Evolutionary conservation across 92 coral and sea anemone species (phyloP).

Genomic region (Virgularia gustaviana): DNA sequence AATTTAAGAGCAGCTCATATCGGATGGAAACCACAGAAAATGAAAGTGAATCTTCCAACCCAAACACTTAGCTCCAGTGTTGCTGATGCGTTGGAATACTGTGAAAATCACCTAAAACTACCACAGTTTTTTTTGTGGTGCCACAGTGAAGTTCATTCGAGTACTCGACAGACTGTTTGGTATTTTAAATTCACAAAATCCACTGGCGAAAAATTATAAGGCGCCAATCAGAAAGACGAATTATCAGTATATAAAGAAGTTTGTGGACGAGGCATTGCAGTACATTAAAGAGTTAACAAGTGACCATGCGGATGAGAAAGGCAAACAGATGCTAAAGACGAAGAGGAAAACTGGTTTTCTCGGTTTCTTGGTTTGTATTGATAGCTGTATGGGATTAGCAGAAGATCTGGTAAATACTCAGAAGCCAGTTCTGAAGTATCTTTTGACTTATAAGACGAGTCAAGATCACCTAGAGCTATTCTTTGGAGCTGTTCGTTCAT

Average conservation of each 20-base stretch:
- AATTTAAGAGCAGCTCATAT: conserved; percentile 23
- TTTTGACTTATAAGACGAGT: too few relatives aligned
- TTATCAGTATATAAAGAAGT: background rate
- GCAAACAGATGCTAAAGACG: background rate
- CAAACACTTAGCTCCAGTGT: conserved; percentile 8
- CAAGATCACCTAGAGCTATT: background rate
- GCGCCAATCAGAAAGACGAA: conserved; percentile 1
- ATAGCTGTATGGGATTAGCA: conserved; percentile 1
- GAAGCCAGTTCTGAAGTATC: background rate
- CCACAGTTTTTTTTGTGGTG: background rate
- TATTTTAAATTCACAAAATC: background rate
- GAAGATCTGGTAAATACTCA: background rate
- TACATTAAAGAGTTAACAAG: background rate
- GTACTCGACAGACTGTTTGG: background rate
- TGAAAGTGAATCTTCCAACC: conserved; percentile 25
- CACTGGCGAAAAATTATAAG: background rate
- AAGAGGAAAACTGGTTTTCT: background rate
- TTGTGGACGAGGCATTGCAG: background rate
- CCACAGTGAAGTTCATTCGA: background rate
- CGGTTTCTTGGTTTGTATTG: too few relatives aligned
- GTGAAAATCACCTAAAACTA: background rate
- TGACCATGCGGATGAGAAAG: too few relatives aligned
- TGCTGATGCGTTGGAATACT: conserved; percentile 26
- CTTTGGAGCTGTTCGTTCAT: background rate
- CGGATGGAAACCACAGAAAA: conserved; percentile 28